Evolutionary conservation across 2,888 invertebrate genomes (phyloP), one percentile per base, ranked within the genome.

Genomic region (Xylocampa areola): DNA sequence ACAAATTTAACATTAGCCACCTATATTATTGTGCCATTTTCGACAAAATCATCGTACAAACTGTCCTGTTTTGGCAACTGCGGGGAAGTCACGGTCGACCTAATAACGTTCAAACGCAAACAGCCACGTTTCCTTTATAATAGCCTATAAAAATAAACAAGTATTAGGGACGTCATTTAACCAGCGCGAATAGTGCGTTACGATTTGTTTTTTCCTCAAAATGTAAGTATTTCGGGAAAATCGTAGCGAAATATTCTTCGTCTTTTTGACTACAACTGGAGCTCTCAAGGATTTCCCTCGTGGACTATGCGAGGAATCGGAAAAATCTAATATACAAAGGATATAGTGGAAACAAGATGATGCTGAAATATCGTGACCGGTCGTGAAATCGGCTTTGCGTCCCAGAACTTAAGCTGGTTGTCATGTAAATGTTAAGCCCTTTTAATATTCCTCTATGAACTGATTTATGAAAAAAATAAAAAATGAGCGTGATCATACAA

Each of bases 121-220:
- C 47, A 29, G 49, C 45, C 45, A 50, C 50, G 54, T 51, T 68
- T 66, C 68, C 66, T 60, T 54, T 66, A 66, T 48, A 71, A 71
- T 54, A 33, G 50, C 29, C 61, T 39, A 66, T 71, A 51, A 66
- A 70, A 66, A 60, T 54, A 68, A 68, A 71, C 50, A 68, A 51
- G 43, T 51, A 71, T 60, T 60, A 60, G 30, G 49, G 54, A 48
- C 19, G 67, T 54, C 49, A 71, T 54, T 59, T 66, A 49, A 59
- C 43, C 41, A 44, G 29, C 6, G 36, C 6, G 13, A 53, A 53
- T 48, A 70, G 50, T 60, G 60, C 54, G 54, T 60, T 66, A 66
- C 50, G 50, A 68, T 68, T 59, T 53, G 60, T 60, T 70, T 70
- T 67, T 68, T 60, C 67, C 67, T 54, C 36, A 23, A 59, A 52